Conservation (phyloP, 2,888 invertebrate genomes). For the Autographa pulchrina region DNA sequence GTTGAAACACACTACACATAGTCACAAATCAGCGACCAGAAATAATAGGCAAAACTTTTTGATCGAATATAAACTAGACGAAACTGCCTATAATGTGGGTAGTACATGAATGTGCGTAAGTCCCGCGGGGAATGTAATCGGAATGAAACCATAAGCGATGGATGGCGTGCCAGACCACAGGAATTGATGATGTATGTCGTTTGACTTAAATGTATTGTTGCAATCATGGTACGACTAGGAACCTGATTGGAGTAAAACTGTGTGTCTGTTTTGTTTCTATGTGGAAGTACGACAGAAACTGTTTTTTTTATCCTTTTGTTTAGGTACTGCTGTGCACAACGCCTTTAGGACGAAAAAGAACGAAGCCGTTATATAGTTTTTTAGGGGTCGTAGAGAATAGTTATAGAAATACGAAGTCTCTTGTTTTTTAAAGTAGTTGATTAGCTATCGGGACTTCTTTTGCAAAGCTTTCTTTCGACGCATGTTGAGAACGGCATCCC, state of each 20-base stretch:
- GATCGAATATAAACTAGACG: neutral
- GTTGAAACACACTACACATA: neutral
- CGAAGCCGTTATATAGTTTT: too few relatives aligned
- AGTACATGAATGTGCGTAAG: constrained; percentile 19
- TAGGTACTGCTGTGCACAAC: too few relatives aligned
- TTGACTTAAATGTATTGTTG: constrained; percentile 34
- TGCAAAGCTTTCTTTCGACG: too few relatives aligned
- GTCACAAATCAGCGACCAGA: neutral
- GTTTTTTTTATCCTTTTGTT: too few relatives aligned
- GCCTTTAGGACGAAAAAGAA: too few relatives aligned
- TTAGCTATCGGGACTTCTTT: too few relatives aligned
- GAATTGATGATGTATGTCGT: constrained; percentile 21
- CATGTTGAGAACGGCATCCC: too few relatives aligned
- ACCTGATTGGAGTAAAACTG: neutral
- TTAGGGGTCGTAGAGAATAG: too few relatives aligned
- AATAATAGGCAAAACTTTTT: neutral
- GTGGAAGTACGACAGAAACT: too few relatives aligned
- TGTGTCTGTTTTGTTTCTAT: neutral
- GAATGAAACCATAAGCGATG: constrained; percentile 39
- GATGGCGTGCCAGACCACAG: constrained; percentile 37
- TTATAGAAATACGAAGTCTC: too few relatives aligned
- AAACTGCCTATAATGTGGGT: neutral
- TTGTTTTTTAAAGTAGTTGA: too few relatives aligned
- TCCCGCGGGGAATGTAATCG: constrained; percentile 10
- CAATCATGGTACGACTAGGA: neutral